phyloP scores from a whole-genome alignment of 2,113 vertebrate genomes.

The Rousettus leschenaultii region DNA sequence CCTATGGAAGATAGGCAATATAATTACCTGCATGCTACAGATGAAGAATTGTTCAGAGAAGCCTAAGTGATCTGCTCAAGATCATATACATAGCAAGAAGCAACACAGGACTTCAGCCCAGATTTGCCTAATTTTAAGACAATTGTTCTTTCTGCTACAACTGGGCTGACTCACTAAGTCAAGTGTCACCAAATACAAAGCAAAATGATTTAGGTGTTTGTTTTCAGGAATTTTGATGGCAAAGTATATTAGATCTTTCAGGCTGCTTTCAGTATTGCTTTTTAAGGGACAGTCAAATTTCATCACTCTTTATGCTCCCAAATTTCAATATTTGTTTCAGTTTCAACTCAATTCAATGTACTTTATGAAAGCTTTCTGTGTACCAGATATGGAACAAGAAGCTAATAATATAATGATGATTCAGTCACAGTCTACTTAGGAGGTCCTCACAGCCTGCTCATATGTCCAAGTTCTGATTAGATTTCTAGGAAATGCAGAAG shows the following conservation, averaged over 20 bases:
- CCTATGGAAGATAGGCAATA: neutral
- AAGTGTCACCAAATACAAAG: neutral
- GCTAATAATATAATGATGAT: neutral
- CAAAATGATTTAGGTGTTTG: neutral
- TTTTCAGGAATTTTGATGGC: neutral
- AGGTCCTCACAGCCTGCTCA: neutral
- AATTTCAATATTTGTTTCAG: neutral
- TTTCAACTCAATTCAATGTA: neutral
- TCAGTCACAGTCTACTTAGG: neutral
- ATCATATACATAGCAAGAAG: neutral
- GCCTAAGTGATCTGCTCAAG: neutral
- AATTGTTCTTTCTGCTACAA: neutral
- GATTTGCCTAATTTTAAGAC: neutral
- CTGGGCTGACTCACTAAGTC: neutral
- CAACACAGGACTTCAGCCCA: neutral
- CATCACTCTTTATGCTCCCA: neutral
- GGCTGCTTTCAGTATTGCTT: neutral
- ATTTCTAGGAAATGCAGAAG: neutral
- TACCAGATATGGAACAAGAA: neutral
- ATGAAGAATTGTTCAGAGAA: neutral
- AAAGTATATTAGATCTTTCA: constrained; percentile 3
- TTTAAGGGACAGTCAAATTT: neutral
- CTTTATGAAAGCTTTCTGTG: neutral
- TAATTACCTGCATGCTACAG: neutral
- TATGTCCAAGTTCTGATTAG: neutral